These are phyloP conservation scores for Clarias macrocephalus DNA, from an alignment of 2,113 vertebrate genomes.

Conservation along the genomic window DNA sequence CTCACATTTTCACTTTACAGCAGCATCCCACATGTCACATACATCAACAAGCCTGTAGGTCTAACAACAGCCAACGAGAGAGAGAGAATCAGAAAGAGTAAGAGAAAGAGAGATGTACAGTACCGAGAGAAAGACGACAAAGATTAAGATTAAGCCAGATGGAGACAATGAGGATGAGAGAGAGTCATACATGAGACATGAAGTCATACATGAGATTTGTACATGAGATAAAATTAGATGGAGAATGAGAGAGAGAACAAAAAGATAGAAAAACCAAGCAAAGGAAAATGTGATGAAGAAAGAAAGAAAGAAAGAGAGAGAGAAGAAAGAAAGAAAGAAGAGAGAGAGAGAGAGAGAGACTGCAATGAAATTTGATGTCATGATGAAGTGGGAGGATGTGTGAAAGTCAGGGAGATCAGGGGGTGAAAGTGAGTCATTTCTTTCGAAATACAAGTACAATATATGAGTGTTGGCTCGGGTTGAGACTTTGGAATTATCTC, in stretches of 20 bases:
- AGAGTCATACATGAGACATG: not conserved
- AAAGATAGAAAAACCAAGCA: not conserved
- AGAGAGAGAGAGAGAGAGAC: not conserved
- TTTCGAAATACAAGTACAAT: constrained; percentile 3
- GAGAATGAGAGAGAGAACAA: not conserved
- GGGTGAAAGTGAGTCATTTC: not conserved
- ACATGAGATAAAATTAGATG: not conserved
- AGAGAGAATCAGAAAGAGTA: not conserved
- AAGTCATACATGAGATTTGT: too few species aligned
- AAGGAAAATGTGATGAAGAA: not conserved
- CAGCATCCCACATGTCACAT: not conserved
- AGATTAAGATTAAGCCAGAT: not conserved
- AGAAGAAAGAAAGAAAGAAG: not conserved
- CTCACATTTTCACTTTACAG: not conserved
- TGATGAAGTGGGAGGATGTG: not conserved
- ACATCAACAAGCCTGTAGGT: not conserved
- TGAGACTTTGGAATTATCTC: not conserved
- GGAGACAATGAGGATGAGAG: not conserved
- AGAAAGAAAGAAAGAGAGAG: not conserved
- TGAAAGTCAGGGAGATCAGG: not conserved
- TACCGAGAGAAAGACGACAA: not conserved
- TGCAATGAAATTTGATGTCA: not conserved
- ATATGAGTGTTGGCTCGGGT: not conserved
- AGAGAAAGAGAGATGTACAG: not conserved
- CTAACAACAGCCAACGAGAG: not conserved